These are phyloP conservation scores for Iguana delicatissima DNA, from an alignment of 2,797 vertebrate genomes.

Conservation along the genomic window DNA sequence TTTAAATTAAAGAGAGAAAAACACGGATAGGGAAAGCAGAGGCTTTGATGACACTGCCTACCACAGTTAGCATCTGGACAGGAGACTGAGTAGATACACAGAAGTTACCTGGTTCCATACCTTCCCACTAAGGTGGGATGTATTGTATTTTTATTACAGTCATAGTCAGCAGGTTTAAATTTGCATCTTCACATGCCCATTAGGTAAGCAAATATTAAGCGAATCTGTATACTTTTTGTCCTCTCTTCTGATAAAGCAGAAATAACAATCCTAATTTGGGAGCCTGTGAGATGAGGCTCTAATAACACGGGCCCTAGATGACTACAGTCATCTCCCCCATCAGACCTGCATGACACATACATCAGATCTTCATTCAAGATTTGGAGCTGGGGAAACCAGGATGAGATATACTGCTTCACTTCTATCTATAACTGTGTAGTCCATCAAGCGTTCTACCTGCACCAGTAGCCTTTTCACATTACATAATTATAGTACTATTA, in stretches of 20 bases:
- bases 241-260: not conserved
- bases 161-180: not conserved
- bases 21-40: not conserved
- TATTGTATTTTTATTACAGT: not conserved
- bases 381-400: no score
- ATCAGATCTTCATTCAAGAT: no score
- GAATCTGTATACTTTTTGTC: not conserved
- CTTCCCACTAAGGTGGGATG: not conserved
- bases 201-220: not conserved
- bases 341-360: not conserved
- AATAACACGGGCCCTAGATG: not conserved
- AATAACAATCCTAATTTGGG: not conserved
- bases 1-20: not conserved
- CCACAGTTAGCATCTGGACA: no score
- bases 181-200: not conserved
- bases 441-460: not conserved
- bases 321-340: not conserved
- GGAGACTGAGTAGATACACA: no score
- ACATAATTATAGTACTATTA: no score
- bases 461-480: not conserved
- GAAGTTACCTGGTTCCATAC: no score
- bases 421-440: not conserved
- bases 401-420: no score
- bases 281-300: not conserved
- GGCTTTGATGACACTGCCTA: no score